Conservation (phyloP, 2,888 invertebrate genomes). For the Phymatocera aterrima region DNA sequence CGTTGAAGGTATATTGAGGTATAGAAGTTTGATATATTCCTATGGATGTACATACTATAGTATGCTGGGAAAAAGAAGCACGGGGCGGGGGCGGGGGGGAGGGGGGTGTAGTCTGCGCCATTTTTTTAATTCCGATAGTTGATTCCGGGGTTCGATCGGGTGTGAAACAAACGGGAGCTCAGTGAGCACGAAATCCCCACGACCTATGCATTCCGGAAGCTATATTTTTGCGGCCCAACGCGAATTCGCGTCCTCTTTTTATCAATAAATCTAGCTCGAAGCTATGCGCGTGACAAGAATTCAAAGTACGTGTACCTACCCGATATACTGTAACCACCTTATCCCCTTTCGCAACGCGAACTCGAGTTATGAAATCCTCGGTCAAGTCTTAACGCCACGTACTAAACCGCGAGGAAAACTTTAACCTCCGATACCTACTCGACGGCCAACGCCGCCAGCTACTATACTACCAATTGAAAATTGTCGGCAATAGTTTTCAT, state of each 20-base stretch:
- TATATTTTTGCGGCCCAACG: slow-evolving; percentile 9
- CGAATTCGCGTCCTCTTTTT: slow-evolving; percentile 38
- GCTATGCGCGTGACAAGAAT: slow-evolving; percentile 43
- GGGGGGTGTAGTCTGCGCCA: not conserved
- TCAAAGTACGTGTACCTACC: not conserved
- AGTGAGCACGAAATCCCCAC: not conserved
- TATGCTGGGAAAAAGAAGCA: not conserved
- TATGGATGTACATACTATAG: not conserved
- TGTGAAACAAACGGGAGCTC: slow-evolving; percentile 10
- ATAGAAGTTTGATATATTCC: not conserved
- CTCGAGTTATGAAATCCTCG: slow-evolving; percentile 23
- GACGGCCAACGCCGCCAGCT: too few species aligned
- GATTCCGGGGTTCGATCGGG: slow-evolving; percentile 18
- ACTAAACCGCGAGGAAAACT: not conserved
- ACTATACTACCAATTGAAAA: too few species aligned
- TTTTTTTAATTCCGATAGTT: slow-evolving; percentile 1
- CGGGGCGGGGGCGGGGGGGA: not conserved
- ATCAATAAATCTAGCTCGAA: slow-evolving; percentile 42
- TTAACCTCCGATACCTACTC: too few species aligned
- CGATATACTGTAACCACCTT: not conserved
- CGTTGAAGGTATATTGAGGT: not conserved
- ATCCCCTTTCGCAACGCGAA: not conserved
- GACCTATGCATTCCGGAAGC: not conserved
- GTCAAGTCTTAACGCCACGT: slow-evolving; percentile 1
- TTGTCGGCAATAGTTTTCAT: too few species aligned